Conservation (phyloP, 2,797 vertebrate species). For the Echeneis naucrates region DNA sequence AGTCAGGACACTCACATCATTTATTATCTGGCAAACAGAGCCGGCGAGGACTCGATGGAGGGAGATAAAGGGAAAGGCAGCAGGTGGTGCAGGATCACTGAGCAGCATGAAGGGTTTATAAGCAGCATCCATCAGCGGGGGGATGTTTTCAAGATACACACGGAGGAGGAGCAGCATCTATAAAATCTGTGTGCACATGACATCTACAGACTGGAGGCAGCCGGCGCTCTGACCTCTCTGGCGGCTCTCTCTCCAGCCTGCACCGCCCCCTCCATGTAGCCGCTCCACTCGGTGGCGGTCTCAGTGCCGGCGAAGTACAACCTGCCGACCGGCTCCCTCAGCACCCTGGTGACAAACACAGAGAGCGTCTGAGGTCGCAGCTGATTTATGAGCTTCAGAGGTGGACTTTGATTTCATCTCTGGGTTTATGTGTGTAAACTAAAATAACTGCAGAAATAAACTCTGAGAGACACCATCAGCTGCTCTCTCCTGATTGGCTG, state of each 20-base stretch:
- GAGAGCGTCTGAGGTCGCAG: rapidly evolving
- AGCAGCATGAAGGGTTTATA: too few species aligned
- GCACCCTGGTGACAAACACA: conserved; percentile 82
- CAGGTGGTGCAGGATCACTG: neutral
- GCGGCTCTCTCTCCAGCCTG: conserved; percentile 96
- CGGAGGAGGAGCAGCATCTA: too few species aligned
- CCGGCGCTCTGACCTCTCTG: conserved; percentile 88
- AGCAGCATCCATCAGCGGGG: too few species aligned
- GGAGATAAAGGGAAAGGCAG: neutral
- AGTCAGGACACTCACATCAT: neutral
- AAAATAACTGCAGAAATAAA: too few species aligned
- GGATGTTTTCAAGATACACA: neutral
- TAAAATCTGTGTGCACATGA: too few species aligned
- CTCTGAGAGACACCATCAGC: too few species aligned
- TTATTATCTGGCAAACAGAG: neutral
- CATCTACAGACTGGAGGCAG: too few species aligned
- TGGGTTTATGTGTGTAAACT: too few species aligned
- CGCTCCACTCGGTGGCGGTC: conserved; percentile 96
- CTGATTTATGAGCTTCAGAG: neutral
- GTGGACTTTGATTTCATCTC: neutral
- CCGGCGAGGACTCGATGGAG: neutral
- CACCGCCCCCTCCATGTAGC: conserved; percentile 98
- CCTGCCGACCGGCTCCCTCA: conserved; percentile 90
- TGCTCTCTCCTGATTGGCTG: too few species aligned
- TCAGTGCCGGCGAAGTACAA: conserved; percentile 97